Conservation (phyloP, 2,797 vertebrate species). For the Hemibagrus guttatus region DNA sequence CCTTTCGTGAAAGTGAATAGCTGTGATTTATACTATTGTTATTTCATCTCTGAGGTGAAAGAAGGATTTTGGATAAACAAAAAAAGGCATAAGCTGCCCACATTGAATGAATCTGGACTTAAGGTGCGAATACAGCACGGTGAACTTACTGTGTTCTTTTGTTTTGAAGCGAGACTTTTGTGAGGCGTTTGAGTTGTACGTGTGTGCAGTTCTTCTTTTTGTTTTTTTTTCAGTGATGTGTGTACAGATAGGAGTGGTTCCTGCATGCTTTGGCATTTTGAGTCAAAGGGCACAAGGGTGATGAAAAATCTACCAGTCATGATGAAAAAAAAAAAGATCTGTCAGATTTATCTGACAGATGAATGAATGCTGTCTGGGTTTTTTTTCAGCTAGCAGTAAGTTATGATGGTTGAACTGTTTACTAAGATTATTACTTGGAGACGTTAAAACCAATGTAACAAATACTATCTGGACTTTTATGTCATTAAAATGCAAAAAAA, state of each 20-base stretch:
- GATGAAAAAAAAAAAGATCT: background rate
- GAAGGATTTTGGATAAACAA: background rate
- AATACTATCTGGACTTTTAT: background rate
- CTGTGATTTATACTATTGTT: background rate
- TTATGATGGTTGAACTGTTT: background rate
- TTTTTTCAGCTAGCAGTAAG: background rate
- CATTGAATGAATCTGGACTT: background rate
- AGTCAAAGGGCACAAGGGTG: conserved; percentile 1
- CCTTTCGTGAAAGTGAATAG: background rate
- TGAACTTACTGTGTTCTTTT: background rate
- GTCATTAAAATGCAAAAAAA: background rate
- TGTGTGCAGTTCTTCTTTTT: conserved; percentile 13
- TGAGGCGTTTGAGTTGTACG: conserved; percentile 4
- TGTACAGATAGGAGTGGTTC: conserved; percentile 25
- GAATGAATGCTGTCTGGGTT: background rate
- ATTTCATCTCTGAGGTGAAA: background rate
- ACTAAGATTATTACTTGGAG: background rate
- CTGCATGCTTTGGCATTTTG: conserved; percentile 12
- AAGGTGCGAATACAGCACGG: too few species aligned
- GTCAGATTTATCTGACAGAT: background rate
- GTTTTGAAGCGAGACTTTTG: background rate
- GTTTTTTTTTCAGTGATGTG: conserved; percentile 29
- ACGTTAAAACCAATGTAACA: background rate
- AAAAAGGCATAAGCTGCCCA: background rate
- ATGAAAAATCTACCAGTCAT: background rate